phyloP scores from a whole-genome alignment of 2,113 vertebrate species.

The Pristiophorus japonicus region DNA sequence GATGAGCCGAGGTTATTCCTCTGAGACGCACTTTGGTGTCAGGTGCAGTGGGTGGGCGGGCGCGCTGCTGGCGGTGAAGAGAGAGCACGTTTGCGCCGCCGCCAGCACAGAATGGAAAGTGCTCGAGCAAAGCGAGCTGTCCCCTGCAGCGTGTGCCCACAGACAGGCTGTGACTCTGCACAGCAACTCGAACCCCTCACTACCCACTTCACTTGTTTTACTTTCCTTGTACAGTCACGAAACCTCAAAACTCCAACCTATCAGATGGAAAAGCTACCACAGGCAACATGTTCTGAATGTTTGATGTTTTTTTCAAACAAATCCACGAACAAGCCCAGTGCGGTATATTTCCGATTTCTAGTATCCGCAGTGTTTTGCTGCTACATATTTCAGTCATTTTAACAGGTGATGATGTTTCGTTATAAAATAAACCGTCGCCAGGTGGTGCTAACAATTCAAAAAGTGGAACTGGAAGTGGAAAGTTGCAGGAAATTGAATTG shows the following conservation, averaged over 20 bases:
- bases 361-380: too few relatives aligned
- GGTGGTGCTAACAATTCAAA: conserved; percentile 18
- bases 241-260: background rate
- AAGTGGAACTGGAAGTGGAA: background rate
- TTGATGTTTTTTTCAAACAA: background rate
- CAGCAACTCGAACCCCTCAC: background rate
- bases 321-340: background rate
- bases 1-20: background rate
- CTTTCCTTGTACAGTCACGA: background rate
- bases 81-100: too few relatives aligned
- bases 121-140: too few relatives aligned
- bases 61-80: background rate
- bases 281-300: background rate
- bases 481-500: background rate
- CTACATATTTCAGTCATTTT: background rate
- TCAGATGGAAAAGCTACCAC: background rate
- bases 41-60: background rate
- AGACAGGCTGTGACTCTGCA: background rate
- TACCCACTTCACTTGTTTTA: too few relatives aligned
- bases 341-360: background rate
- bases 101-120: too few relatives aligned
- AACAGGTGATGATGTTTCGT: background rate
- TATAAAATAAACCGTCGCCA: background rate
- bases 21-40: background rate
- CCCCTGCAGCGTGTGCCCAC: background rate